Percentiles rank a stretch among this genome's conserved stretches.
Conservation (phyloP, 1,140 invertebrate species). For the Coelopa frigida region DNA sequence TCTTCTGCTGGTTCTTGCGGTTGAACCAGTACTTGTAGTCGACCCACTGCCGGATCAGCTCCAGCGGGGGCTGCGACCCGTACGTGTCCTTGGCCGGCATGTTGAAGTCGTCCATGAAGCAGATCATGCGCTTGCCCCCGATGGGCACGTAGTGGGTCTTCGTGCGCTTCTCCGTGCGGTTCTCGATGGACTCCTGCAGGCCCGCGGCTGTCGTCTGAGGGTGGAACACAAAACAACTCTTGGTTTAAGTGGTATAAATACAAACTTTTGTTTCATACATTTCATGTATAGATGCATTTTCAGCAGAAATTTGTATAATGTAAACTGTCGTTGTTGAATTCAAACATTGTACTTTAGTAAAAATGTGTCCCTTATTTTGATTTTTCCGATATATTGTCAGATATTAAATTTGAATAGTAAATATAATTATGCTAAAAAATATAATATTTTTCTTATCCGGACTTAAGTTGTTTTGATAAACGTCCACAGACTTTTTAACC, state of each 20-base stretch:
- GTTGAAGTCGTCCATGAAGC: slow-evolving; percentile 84
- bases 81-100: slow-evolving; percentile 83
- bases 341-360: too few species aligned
- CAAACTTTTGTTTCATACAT: too few species aligned
- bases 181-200: slow-evolving; percentile 71
- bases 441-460: too few species aligned
- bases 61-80: slow-evolving; percentile 77
- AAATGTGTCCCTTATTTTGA: too few species aligned
- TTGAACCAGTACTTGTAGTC: slow-evolving; percentile 85
- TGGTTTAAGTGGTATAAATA: too few species aligned
- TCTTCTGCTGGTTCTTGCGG: slow-evolving; percentile 62
- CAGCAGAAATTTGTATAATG: background rate
- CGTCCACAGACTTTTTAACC: too few species aligned
- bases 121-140: slow-evolving; percentile 69
- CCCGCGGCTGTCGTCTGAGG: slow-evolving; percentile 66
- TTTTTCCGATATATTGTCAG: too few species aligned
- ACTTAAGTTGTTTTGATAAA: too few species aligned
- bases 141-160: slow-evolving; percentile 71
- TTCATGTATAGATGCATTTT: too few species aligned
- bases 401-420: too few species aligned
- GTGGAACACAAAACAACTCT: background rate
- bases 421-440: too few species aligned
- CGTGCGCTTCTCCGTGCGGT: slow-evolving; percentile 71
- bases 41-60: slow-evolving; percentile 76
- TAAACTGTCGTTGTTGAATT: too few species aligned